phyloP scores from a whole-genome alignment of 1,140 invertebrate species.

The Mycetomoellerius zeteki region DNA sequence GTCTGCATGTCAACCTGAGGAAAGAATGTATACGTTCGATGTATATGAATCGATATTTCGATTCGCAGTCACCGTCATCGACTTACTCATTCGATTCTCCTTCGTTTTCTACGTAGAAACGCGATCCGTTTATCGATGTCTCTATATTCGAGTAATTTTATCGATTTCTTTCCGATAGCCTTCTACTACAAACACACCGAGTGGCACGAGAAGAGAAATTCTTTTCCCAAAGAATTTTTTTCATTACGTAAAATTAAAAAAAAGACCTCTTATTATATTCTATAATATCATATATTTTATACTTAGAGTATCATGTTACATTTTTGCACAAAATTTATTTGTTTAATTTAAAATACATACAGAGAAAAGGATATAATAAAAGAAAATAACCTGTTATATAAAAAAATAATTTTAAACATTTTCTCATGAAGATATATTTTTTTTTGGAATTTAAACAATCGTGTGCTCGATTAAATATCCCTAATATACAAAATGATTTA shows the following conservation, averaged over 20 bases:
- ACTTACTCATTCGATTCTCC: neutral
- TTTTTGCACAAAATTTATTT: too few relatives aligned
- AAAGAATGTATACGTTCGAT: slow-evolving; percentile 35
- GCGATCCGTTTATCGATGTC: neutral
- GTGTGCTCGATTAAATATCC: neutral
- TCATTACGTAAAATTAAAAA: neutral
- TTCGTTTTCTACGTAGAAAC: slow-evolving; percentile 2
- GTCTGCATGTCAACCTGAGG: slow-evolving; percentile 8
- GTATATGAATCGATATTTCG: slow-evolving; percentile 18
- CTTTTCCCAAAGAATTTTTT: neutral
- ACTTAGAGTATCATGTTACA: neutral
- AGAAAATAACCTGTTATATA: neutral
- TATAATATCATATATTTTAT: neutral
- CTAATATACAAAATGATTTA: neutral
- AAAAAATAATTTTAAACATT: neutral
- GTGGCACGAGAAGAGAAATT: neutral
- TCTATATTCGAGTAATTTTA: slow-evolving; percentile 7
- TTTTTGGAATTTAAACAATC: neutral
- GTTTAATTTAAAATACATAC: neutral
- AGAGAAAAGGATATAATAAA: neutral
- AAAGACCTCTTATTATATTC: neutral
- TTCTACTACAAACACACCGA: neutral
- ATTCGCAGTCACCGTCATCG: neutral
- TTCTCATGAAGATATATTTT: neutral
- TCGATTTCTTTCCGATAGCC: neutral